These are phyloP conservation scores for Lepetodrilus schrolli DNA, from an alignment of 2,888 invertebrate species.

Conservation along the genomic window DNA sequence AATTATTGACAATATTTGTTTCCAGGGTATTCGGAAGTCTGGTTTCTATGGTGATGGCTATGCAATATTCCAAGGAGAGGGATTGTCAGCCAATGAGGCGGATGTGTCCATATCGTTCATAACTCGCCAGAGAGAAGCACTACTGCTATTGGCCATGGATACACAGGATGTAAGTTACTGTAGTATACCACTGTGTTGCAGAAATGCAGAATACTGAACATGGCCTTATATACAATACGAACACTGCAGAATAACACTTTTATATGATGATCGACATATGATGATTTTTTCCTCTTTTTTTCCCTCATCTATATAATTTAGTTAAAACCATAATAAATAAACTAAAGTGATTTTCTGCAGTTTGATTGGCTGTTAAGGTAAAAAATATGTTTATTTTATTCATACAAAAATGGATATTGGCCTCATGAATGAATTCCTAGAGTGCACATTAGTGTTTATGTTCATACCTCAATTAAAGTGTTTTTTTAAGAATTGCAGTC, in stretches of 20 bases:
- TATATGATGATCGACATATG: not conserved
- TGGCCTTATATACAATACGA: not conserved
- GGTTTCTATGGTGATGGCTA: constrained; percentile 83
- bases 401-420: too few relatives aligned
- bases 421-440: too few relatives aligned
- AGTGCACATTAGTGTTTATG: too few relatives aligned
- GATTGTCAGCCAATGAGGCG: constrained; percentile 79
- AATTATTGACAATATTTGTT: not conserved
- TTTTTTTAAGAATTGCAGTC: too few relatives aligned
- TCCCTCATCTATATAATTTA: too few relatives aligned
- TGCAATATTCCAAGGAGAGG: constrained; percentile 79
- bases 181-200: too few relatives aligned
- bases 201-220: too few relatives aligned
- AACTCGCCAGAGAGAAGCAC: constrained; percentile 81
- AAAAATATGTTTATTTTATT: too few relatives aligned
- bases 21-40: constrained; percentile 61
- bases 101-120: constrained; percentile 86
- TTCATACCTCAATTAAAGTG: too few relatives aligned
- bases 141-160: constrained; percentile 79
- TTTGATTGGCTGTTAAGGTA: too few relatives aligned
- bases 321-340: too few relatives aligned
- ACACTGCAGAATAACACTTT: not conserved
- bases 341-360: too few relatives aligned
- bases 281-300: not conserved
- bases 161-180: constrained; percentile 57